Conservation (phyloP, 2,797 vertebrate genomes). For the Gallinago nigripennis region DNA sequence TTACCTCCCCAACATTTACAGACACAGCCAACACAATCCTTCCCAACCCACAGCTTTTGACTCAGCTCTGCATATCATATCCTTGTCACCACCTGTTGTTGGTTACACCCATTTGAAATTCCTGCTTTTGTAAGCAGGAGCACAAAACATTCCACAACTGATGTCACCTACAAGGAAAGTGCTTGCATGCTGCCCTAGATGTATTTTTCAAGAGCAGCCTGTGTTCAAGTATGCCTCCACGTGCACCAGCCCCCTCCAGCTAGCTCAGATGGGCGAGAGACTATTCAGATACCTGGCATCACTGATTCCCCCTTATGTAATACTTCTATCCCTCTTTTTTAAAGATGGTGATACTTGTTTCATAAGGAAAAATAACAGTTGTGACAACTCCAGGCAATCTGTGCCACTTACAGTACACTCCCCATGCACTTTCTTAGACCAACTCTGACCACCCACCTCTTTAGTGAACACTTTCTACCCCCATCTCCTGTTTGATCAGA, state of each 20-base stretch:
- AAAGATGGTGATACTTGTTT: not conserved
- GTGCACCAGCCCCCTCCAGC: not conserved
- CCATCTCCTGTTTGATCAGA: not conserved
- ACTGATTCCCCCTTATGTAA: not conserved
- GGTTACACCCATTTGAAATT: not conserved
- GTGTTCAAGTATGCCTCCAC: not conserved
- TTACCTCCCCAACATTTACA: not conserved
- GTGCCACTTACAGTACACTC: not conserved
- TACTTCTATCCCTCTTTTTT: not conserved
- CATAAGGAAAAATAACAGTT: not conserved
- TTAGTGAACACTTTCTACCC: not conserved
- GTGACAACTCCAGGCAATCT: not conserved
- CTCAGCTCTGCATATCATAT: not conserved
- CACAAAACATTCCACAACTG: not conserved
- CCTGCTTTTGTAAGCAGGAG: not conserved
- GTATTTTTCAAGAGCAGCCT: not conserved
- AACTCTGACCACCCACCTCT: not conserved
- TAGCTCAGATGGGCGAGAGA: not conserved
- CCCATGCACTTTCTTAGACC: not conserved
- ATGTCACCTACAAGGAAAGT: not conserved
- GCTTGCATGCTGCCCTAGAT: not conserved
- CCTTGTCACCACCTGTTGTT: not conserved
- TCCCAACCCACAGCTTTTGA: slow-evolving; percentile 11
- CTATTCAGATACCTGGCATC: not conserved
- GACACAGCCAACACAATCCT: not conserved